Base-by-base conservation (phyloP, 2,797 vertebrate species). In the Pogoniulus pusillus region DNA sequence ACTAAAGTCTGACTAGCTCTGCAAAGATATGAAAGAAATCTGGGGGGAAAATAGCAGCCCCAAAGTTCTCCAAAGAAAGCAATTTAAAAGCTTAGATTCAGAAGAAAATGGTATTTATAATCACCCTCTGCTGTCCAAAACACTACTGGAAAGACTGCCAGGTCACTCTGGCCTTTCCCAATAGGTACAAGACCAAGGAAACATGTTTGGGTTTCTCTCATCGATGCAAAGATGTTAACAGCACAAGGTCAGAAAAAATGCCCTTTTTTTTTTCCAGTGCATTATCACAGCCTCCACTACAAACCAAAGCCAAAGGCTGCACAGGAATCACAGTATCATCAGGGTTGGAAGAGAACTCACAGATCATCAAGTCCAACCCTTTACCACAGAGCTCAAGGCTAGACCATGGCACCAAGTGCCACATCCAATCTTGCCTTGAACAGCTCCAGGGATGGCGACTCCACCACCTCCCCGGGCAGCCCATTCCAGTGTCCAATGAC, bases 261-360 rank as follows among this genome's bases (percentile, higher is more conserved):
- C n/a, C n/a, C n/a, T n/a, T n/a, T n/a, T n/a, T n/a, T 13, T 1
- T 1, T 0, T 12, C 23, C 39, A 60, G 12, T 23, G 35, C 53
- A 59, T 57, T 74, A 57, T 4, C 4, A 1, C 17, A 82, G 49
- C 6, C 17, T 68, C 29, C 16, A 41, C 7, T 30, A 34, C 10
- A 81, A 93, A n/a, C 10, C 29, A 63, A 12, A 24, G 15, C 53
- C 43, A 75, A 58, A 78, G 34, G 2, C 34, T 71, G 12, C 51
- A 20, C 34, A 75, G 32, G 32, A 23, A 51, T 59, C 23, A 55
- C 30, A n/a, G n/a, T n/a, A n/a, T n/a, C n/a, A n/a, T n/a, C n/a
- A n/a, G n/a, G n/a, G n/a, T n/a, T n/a, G n/a, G n/a, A n/a, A n/a
- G n/a, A n/a, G n/a, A n/a, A n/a, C n/a, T n/a, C n/a, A n/a, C n/a